These are phyloP conservation scores for Campoplex nolae DNA, from an alignment of 2,888 invertebrate genomes.

Conservation along the genomic window DNA sequence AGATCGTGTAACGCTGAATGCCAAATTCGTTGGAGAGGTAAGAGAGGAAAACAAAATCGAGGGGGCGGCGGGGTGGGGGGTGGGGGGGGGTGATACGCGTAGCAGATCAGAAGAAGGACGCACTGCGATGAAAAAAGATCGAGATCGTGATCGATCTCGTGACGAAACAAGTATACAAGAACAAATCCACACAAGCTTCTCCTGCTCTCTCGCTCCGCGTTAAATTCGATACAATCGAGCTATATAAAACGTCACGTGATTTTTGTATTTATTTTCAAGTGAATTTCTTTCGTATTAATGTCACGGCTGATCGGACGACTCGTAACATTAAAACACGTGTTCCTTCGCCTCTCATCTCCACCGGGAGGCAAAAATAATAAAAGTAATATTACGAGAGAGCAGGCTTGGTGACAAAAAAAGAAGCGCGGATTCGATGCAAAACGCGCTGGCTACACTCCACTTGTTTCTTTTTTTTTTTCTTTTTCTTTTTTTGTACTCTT, in stretches of 20 bases:
- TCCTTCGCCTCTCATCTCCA: neutral
- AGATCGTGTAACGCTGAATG: constrained; percentile 8
- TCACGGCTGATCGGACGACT: constrained; percentile 54
- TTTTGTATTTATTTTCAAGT: constrained; percentile 38
- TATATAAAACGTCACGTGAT: constrained; percentile 17
- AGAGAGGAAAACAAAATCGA: constrained; percentile 15
- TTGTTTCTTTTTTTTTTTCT: neutral
- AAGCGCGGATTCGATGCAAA: neutral
- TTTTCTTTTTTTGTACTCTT: neutral
- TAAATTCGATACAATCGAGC: constrained; percentile 22
- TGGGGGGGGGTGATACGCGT: constrained; percentile 30
- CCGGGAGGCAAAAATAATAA: constrained; percentile 1
- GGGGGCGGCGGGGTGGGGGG: constrained; percentile 16
- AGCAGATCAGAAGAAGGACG: constrained; percentile 52
- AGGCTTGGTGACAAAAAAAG: neutral
- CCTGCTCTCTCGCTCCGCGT: neutral
- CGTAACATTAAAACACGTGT: constrained; percentile 41
- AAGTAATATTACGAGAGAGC: constrained; percentile 1
- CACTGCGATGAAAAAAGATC: constrained; percentile 38
- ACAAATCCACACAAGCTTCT: constrained; percentile 1
- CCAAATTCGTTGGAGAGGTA: constrained; percentile 58
- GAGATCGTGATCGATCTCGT: constrained; percentile 49
- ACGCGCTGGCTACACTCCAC: neutral
- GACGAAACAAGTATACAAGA: constrained; percentile 52
- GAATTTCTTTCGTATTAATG: constrained; percentile 57